Evolutionary conservation across 2,888 invertebrate species (phyloP).

Genomic region (Hypomecis punctinalis): DNA sequence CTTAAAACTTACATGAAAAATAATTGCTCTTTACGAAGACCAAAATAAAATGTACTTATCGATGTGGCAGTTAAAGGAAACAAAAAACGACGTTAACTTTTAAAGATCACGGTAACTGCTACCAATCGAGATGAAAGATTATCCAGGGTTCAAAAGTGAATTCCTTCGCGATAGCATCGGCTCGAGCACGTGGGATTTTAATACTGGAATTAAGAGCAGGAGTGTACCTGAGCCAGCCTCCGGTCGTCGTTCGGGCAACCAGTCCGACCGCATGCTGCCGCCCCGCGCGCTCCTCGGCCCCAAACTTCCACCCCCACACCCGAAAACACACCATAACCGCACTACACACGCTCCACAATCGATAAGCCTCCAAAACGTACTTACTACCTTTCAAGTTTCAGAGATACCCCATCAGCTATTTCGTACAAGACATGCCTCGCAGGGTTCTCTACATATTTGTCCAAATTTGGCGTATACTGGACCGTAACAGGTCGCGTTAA

Average conservation of each 20-base stretch:
- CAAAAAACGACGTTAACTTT: slow-evolving; percentile 31
- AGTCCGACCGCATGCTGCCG: slow-evolving; percentile 75
- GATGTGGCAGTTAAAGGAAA: too few relatives aligned
- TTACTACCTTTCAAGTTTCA: slow-evolving; percentile 50
- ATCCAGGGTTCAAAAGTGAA: slow-evolving; percentile 48
- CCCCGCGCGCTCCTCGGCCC: slow-evolving; percentile 61
- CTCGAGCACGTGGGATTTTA: slow-evolving; percentile 63
- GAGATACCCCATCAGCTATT: slow-evolving; percentile 64
- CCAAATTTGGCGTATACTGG: slow-evolving; percentile 59
- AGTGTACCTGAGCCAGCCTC: slow-evolving; percentile 75
- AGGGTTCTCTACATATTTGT: slow-evolving; percentile 77
- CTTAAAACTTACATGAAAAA: too few relatives aligned
- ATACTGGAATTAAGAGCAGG: slow-evolving; percentile 63
- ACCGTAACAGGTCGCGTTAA: slow-evolving; percentile 62
- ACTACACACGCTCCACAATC: slow-evolving; percentile 43
- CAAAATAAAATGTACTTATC: too few relatives aligned
- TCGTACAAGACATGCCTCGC: slow-evolving; percentile 76
- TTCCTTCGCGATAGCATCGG: slow-evolving; percentile 48
- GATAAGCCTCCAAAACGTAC: slow-evolving; percentile 24
- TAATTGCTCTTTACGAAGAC: too few relatives aligned
- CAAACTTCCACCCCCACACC: slow-evolving; percentile 61
- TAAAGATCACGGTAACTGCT: slow-evolving; percentile 25
- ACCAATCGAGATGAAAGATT: slow-evolving; percentile 43
- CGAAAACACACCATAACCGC: slow-evolving; percentile 52
- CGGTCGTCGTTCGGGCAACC: slow-evolving; percentile 84